Percentiles rank a stretch among this genome's conserved stretches.
phyloP scores from a whole-genome alignment of 2,113 vertebrate species.

The Pycnonotus jocosus region DNA sequence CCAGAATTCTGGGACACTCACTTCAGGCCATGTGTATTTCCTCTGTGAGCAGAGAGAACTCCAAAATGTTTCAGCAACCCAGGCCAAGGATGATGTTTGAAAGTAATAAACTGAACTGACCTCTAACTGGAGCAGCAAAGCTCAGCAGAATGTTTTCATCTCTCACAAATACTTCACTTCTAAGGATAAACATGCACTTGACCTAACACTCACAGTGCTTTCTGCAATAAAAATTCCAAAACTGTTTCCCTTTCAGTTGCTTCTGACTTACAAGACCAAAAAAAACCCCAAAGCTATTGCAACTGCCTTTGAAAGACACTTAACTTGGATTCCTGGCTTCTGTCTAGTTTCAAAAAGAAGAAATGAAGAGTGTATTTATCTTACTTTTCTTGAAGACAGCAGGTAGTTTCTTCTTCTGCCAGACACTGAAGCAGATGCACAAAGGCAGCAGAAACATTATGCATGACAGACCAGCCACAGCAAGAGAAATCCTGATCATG shows the following conservation, averaged over 20 bases:
- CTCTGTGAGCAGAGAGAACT: background rate
- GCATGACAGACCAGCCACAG: background rate
- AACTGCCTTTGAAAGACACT: background rate
- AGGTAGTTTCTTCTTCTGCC: constrained; percentile 46
- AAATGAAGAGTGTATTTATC: background rate
- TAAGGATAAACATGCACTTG: background rate
- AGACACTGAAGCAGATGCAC: background rate
- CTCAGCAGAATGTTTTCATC: background rate
- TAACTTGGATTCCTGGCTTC: background rate
- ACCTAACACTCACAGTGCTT: background rate
- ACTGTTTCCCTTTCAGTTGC: background rate
- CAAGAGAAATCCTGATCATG: background rate
- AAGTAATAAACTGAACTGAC: background rate
- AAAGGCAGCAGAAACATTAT: background rate
- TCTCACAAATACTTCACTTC: background rate
- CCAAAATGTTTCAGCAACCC: accelerated
- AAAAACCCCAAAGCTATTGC: background rate
- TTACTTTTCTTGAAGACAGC: constrained; percentile 70
- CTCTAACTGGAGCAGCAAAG: background rate
- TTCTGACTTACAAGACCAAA: background rate
- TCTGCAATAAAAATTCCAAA: background rate
- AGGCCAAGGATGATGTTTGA: background rate
- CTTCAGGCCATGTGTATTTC: background rate
- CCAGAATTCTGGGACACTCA: background rate
- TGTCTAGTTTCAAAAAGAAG: background rate